Percentiles rank a stretch among this genome's conserved stretches.
Evolutionary conservation across 2,888 invertebrate species (phyloP).

Genomic region (Tetheella fluctuosa): DNA sequence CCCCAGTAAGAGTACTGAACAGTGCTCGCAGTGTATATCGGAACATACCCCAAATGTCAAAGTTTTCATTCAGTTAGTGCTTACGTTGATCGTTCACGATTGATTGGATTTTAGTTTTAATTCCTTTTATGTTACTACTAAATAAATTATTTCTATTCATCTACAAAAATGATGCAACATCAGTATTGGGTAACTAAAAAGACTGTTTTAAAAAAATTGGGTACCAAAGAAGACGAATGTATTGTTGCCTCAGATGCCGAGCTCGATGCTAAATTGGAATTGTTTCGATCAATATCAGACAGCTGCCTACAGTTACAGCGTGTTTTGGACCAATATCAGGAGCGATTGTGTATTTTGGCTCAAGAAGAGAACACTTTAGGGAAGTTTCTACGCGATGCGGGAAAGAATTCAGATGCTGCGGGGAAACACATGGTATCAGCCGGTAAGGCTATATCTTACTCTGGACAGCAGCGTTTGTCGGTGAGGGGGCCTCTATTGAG

Average conservation of each 20-base stretch:
- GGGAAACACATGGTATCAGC: constrained; percentile 84
- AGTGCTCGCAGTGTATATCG: too few relatives aligned
- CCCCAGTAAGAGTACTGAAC: too few relatives aligned
- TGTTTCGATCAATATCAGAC: constrained; percentile 96
- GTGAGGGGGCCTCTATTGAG: constrained; percentile 93
- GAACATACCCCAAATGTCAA: too few relatives aligned
- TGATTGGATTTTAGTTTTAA: not conserved
- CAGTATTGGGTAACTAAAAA: constrained; percentile 99
- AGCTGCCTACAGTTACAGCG: constrained; percentile 94
- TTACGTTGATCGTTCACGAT: not conserved
- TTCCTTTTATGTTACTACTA: not conserved
- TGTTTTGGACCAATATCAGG: constrained; percentile 96
- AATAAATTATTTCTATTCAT: not conserved
- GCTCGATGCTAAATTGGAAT: constrained; percentile 97
- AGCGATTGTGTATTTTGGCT: constrained; percentile 94
- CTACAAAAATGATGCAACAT: constrained; percentile 89
- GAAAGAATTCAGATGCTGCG: constrained; percentile 95
- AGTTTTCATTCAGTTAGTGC: not conserved
- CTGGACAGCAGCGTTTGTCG: constrained; percentile 96
- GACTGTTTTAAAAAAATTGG: constrained; percentile 95
- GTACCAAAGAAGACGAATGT: constrained; percentile 98
- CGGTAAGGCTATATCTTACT: constrained; percentile 93
- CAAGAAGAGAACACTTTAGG: constrained; percentile 98
- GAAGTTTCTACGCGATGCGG: constrained; percentile 96
- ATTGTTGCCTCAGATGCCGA: constrained; percentile 98